phyloP scores from a whole-genome alignment of 1,140 invertebrate species.

The Leptopilina clavipes region DNA sequence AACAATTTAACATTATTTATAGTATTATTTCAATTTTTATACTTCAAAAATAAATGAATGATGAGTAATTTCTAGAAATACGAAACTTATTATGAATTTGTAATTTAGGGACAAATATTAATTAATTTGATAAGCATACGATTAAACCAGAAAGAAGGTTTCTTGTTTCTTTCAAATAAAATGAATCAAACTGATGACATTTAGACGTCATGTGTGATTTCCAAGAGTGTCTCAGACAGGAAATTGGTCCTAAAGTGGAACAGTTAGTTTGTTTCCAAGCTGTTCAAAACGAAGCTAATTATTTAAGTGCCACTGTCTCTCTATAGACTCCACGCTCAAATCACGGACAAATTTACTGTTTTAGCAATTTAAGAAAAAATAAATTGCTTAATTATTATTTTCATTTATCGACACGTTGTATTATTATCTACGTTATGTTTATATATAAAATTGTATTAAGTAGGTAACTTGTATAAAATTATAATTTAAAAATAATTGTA shows the following conservation, averaged over 20 bases:
- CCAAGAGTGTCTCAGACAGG: constrained; percentile 18
- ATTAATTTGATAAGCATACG: background rate
- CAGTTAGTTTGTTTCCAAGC: constrained; percentile 17
- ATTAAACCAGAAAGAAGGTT: background rate
- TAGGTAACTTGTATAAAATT: no score
- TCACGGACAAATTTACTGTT: background rate
- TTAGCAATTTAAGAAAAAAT: background rate
- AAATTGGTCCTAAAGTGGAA: constrained; percentile 12
- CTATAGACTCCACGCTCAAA: background rate
- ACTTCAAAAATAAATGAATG: no score
- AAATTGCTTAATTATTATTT: background rate
- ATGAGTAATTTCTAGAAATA: background rate
- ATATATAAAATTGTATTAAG: no score
- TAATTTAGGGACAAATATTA: constrained; percentile 11
- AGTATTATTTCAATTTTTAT: no score
- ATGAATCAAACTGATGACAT: background rate
- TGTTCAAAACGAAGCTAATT: constrained; percentile 19
- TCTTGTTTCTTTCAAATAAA: background rate
- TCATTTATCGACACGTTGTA: background rate
- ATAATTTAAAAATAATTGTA: no score
- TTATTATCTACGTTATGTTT: background rate
- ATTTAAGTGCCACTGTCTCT: background rate
- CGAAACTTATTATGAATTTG: background rate
- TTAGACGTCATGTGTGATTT: constrained; percentile 1
- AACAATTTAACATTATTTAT: no score